Base-by-base conservation (phyloP, 2,797 vertebrate genomes). In the Anomalospiza imberbis region DNA sequence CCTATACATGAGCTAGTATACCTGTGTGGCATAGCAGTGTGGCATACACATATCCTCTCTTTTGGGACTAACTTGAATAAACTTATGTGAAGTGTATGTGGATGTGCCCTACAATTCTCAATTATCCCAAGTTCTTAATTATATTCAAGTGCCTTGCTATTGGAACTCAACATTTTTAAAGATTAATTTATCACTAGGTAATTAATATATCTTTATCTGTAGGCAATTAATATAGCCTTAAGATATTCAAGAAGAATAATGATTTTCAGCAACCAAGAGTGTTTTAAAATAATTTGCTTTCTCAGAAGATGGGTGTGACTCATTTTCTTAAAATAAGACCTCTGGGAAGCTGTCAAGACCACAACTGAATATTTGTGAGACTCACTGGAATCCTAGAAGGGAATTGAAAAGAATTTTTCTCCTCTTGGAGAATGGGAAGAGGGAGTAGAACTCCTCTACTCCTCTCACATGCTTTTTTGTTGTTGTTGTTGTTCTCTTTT, bases 181-280 rank as follows among this genome's bases (percentile, higher is more conserved):
- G 70, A 91, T 77, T 94, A 78, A 32, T 94, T 94, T 96, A 93
- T 95, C 93, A 91, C 88, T 93, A 86, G 74, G 76, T 90, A 94
- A 94, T 94, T 94, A 94, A 88, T 96, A 94, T 93, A 91, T 95
- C 91, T 95, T 91, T 96, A 95, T 87, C 87, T 96, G 91, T 68
- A 80, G 66, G 88, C 93, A 96, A 95, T 91, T 96, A 94, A 61
- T 93, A 93, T 34, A 78, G 25, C 22, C 75, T 91, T 91, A 80
- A 92, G 65, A 70, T 55, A 91, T 70, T 90, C 25, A 57, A 91
- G 78, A 85, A 89, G 73, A 93, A 95, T 86, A 93, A 80, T 22
- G 18, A 86, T 93, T 94, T 96, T 93, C 65, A 89, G 47, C 36
- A 91, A 31, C 47, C 36, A 71, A n/a, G 79, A 61, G 36, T 61